Base-by-base conservation (phyloP, 2,113 vertebrate genomes). In the Odocoileus hemionus region DNA sequence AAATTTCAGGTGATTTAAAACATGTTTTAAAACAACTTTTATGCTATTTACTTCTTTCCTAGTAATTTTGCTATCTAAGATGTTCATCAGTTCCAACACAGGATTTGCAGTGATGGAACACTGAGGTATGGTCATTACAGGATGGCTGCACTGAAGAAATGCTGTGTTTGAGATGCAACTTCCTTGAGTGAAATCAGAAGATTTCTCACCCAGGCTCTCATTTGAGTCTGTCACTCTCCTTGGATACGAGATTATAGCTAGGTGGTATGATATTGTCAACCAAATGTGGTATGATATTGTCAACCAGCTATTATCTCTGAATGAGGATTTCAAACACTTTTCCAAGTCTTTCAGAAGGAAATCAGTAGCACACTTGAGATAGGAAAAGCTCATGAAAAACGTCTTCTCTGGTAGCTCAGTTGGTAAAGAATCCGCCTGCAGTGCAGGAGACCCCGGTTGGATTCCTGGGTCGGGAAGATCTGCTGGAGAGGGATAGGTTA, bases 1-100 rank as follows among this genome's bases (percentile, higher is more conserved):
- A 85, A 85, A 94, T 82, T 76, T 64, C 79, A 94, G 50, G 14
- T 91, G 28, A 80, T 61, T 90, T 87, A 74, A 84, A 96, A 60
- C 10, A 23, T 2, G 1, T 94, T 92, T 93, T 19, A 26, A 92
- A 87, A 36, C 45, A 15, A 91, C 26, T 83, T 54, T 58, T 15
- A 74, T 11, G 45, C 9, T 64, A 79, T 92, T 91, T 89, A 36
- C 8, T 78, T 28, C 60, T 89, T 84, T 94, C 11, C 21, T 47
- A 82, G 55, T 86, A 82, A 76, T 94, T 82, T n/a, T 60, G 13
- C 47, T 57, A 64, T 21, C 74, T 96, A 33, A 84, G 12, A 54
- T 33, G 57, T 91, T 74, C 58, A 74, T 70, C 60, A 86, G 33
- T 58, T 39, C 64, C 84, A 84, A 16, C n/a, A 54, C 16, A 30